Base-by-base conservation (phyloP, 1,140 invertebrate genomes). In the Anastrepha ludens region DNA sequence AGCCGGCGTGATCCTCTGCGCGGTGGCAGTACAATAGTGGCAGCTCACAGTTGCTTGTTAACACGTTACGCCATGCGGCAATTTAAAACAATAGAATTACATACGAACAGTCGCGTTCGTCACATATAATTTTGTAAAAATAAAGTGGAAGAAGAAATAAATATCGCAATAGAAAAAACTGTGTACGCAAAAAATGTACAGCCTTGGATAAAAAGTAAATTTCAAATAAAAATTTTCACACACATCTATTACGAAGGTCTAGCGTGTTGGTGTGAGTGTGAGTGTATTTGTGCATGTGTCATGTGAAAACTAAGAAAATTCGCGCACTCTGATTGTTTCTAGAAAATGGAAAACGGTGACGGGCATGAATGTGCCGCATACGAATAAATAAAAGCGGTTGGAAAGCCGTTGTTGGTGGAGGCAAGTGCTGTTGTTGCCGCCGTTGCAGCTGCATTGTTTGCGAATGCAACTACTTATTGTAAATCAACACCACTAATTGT, bases 401-500 rank as follows among this genome's bases (percentile, higher is more conserved):
- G 41, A 2, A 9, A 5, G 5, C 15, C 4, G 60, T 62, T n/a
- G 70, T 1, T 9, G n/a, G 17, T 29, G 44, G 74, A 81, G 47
- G 74, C 74, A 58, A 17, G 70, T 81, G 44, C 3, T 74, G 20
- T 81, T 20, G 70, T 9, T n/a, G 47, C 47, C 13, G 11, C 2
- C 47, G 44, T 3, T 20, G 8, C 11, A 11, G 47, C n/a, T 55
- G 47, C 44, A 55, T 55, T 55, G 50, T 55, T 55, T 55, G 50
- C 8, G 47, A 47, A 41, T 81, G 74, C 50, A 81, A 55, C 74
- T 81, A 47, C 67, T 74, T 74, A 29, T 81, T 50, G 74, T 55
- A 81, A 81, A 81, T 81, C 74, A 81, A 81, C 74, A 81, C 74
- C 74, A 55, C 47, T 81, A 81, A 81, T 81, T 81, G 74, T 81